phyloP scores from a whole-genome alignment of 2,797 vertebrate genomes.

The Diglossa cyanea region DNA sequence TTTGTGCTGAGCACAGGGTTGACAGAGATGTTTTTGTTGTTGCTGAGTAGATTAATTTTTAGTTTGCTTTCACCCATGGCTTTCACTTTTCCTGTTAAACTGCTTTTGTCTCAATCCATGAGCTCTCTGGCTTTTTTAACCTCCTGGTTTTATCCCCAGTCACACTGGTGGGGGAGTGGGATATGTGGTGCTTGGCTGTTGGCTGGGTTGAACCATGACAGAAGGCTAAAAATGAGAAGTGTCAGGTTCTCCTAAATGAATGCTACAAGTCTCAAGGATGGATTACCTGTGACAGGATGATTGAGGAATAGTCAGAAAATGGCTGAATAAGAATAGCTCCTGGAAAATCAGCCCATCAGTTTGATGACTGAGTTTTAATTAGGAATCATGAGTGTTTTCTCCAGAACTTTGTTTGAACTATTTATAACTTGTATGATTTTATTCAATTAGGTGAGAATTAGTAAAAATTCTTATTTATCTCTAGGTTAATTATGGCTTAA shows the following conservation, averaged over 20 bases:
- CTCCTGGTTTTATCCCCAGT: fast-evolving
- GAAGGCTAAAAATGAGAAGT: neutral
- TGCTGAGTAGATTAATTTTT: neutral
- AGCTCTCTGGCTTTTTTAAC: neutral
- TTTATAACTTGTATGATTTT: neutral
- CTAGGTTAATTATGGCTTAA: neutral
- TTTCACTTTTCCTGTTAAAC: neutral
- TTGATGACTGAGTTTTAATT: neutral
- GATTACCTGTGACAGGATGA: slow-evolving; percentile 1
- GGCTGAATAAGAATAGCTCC: neutral
- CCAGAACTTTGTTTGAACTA: neutral
- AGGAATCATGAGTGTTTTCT: neutral
- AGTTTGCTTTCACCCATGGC: neutral
- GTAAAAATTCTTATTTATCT: neutral
- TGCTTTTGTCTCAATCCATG: neutral
- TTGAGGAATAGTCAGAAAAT: neutral
- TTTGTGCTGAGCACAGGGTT: neutral
- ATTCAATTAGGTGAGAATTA: neutral
- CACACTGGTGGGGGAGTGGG: neutral
- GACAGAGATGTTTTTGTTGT: neutral
- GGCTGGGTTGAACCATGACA: neutral
- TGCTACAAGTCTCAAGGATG: neutral
- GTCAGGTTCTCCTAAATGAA: neutral
- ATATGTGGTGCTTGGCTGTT: fast-evolving
- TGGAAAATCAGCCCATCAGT: neutral